Evolutionary conservation across 2,113 vertebrate genomes (phyloP), one percentile per base, ranked within the genome.

Genomic region (Sciurus niger): DNA sequence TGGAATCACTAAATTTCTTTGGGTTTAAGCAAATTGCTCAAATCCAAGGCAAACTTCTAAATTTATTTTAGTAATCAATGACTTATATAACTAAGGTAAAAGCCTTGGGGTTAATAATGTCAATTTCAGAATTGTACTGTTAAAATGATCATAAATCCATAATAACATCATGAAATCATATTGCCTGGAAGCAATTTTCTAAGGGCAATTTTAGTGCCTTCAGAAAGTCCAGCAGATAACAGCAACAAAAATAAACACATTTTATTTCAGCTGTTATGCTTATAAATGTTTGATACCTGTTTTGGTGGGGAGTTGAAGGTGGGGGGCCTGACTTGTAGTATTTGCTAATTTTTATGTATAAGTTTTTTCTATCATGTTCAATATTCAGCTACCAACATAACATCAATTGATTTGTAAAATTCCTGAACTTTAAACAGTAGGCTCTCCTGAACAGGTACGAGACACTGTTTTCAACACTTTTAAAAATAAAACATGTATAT

Each of bases 41-140:
- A 78, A 93, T 79, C 24, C 34, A 90, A 32, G 30, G 18, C 17
- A 65, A 48, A 58, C 7, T 78, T 96, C 48, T 83, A 58, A 78
- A 46, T 89, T 84, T 85, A 89, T 60, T 68, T 13, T 73, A 30
- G 84, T 94, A 68, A 55, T 16, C 37, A 90, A 34, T 55, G 92
- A 79, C 8, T 58, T 86, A 30, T 58, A 63, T 95, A 93, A 55
- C 25, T 79, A 84, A 88, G 16, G 14, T 88, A n/a, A 60, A 55
- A 90, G 6, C n/a, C 84, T 80, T 65, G n/a, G 7, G 22, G 30
- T 2, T 67, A 40, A 89, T 25, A 8, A 76, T 80, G 65, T 13
- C 70, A 32, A 87, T 88, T 74, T 43, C 37, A 67, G 28, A 63
- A 48, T 43, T 28, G 76, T 48, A 72, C 18, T 89, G 6, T 89